A percentile compares a stretch with the other conserved stretches of the same genome.
These are phyloP conservation scores for Acronicta alni DNA, from an alignment of 2,888 invertebrate species.

Conservation along the genomic window DNA sequence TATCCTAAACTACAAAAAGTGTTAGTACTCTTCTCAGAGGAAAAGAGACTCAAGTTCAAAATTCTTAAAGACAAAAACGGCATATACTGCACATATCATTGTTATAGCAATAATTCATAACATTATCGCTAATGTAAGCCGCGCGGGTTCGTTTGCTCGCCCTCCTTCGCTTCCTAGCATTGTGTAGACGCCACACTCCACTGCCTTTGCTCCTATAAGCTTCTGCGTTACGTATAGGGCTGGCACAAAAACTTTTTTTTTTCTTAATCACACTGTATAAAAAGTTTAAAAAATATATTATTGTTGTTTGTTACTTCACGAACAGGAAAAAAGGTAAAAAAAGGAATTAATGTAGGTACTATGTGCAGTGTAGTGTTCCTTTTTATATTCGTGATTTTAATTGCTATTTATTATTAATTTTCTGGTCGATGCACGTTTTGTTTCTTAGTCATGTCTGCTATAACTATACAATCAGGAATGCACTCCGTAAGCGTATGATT, in stretches of 20 bases:
- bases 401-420: constrained; percentile 11
- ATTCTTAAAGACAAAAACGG: constrained; percentile 22
- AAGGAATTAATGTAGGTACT: constrained; percentile 18
- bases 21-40: too few species aligned
- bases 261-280: too few species aligned
- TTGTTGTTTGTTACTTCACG: neutral
- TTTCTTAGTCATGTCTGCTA: constrained; percentile 4
- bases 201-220: constrained; percentile 61
- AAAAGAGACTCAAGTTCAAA: constrained; percentile 18
- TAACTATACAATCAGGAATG: constrained; percentile 9
- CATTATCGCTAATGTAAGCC: constrained; percentile 83
- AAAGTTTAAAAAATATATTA: neutral
- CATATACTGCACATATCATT: constrained; percentile 21
- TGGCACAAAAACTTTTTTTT: constrained; percentile 11
- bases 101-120: constrained; percentile 78
- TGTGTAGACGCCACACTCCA: constrained; percentile 64
- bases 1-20: too few species aligned
- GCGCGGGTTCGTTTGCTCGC: constrained; percentile 65
- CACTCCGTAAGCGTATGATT: constrained; percentile 15
- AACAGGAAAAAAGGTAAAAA: neutral
- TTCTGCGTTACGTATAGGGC: constrained; percentile 46
- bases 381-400: neutral
- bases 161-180: constrained; percentile 63
- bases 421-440: constrained; percentile 3
- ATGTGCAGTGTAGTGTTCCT: neutral